Base-by-base conservation (phyloP, 2,888 invertebrate species). In the Aporophyla lueneburgensis region DNA sequence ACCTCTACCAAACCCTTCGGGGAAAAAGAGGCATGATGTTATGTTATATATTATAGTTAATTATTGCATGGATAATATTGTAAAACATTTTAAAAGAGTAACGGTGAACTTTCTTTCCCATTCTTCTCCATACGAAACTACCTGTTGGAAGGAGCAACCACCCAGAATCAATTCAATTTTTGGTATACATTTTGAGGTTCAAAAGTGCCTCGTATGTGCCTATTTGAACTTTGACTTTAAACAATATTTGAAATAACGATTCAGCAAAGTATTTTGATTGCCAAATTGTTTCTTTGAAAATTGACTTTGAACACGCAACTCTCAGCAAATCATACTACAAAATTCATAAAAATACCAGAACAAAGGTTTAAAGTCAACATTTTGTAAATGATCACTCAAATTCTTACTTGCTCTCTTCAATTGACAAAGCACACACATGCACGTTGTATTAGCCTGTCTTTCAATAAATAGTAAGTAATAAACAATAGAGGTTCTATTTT, bases 211-310 rank as follows among this genome's bases (percentile, higher is more conserved):
- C 33, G 1, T 1, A 33, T 33, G 33, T 33, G 33, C 2, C 2
- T 33, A 2, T 33, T 33, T 33, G 33, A 33, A 33, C 1, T 33
- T 33, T 33, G 33, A 33, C 33, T 33, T 33, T 3, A 58, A 27
- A 61, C 1, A 65, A 24, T 56, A 74, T 56, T 63, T 33, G 6
- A 46, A 62, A 76, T 76, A 53, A 76, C 51, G n/a, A 63, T 33
- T 63, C 27, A 63, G n/a, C 16, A 63, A 63, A 27, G 46, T n/a
- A 69, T n/a, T 58, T 62, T 62, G 33, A 79, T 73, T 43, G 49
- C 40, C 12, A n/a, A 40, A 59, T 21, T 66, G 40, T 51, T 68
- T 59, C 6, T 65, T 74, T 21, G 40, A n/a, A 59, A 80, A 79
- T 59, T 80, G 21, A 21, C 21, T 54, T 24, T 27, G 33, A 27